Evolutionary conservation across 92 coral and sea anemone species (phyloP).

Genomic region (Virgularia gustaviana): DNA sequence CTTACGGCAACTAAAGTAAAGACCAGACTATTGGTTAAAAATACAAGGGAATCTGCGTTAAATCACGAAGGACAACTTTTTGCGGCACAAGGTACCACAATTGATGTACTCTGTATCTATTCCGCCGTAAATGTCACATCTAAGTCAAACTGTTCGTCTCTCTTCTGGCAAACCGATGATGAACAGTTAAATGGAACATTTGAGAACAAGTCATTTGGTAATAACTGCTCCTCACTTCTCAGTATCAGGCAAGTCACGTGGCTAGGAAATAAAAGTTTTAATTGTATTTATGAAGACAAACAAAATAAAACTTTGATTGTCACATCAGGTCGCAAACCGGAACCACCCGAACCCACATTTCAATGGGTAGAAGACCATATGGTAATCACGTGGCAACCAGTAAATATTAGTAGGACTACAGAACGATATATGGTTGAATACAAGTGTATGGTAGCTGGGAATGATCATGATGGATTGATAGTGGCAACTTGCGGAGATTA

Average conservation of each 20-base stretch:
- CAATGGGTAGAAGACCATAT: slow-evolving; percentile 16
- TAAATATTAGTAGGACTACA: not conserved
- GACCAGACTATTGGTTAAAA: not conserved
- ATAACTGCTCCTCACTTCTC: not conserved
- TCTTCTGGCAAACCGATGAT: slow-evolving; percentile 25
- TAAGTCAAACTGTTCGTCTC: not conserved
- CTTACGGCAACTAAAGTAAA: not conserved
- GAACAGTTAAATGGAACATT: slow-evolving; percentile 2
- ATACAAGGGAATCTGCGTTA: not conserved
- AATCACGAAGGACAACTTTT: not conserved
- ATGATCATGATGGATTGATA: not conserved
- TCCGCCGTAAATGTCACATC: not conserved
- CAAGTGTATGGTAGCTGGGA: not conserved
- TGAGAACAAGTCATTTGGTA: not conserved
- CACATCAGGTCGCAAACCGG: slow-evolving; percentile 7
- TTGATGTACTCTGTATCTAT: not conserved
- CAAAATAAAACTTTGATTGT: slow-evolving; percentile 4
- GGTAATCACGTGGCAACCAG: slow-evolving; percentile 8
- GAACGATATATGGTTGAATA: slow-evolving; percentile 5
- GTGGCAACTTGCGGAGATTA: not conserved
- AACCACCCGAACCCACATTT: not conserved
- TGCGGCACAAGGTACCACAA: not conserved
- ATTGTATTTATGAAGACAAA: slow-evolving; percentile 8
- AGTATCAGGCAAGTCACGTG: slow-evolving; percentile 9
- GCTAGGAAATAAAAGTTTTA: slow-evolving; percentile 10